phyloP scores from a whole-genome alignment of 1,140 invertebrate species.

The Sitodiplosis mosellana region DNA sequence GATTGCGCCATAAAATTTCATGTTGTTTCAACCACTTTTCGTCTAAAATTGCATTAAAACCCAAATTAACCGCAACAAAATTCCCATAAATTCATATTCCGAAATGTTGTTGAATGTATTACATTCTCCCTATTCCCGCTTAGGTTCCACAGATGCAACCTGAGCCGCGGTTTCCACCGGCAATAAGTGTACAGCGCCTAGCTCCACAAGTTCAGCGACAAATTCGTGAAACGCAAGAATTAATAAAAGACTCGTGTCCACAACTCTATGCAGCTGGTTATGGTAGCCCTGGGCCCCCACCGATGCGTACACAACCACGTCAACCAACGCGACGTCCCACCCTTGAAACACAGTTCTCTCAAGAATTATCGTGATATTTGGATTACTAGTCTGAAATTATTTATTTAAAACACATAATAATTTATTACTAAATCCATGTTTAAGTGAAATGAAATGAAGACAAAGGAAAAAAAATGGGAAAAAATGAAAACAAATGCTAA shows the following conservation, averaged over 20 bases:
- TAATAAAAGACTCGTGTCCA: constrained; percentile 26
- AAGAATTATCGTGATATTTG: constrained; percentile 28
- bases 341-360: constrained; percentile 26
- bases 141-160: neutral
- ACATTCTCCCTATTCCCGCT: no score
- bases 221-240: constrained; percentile 25
- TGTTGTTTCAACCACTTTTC: no score
- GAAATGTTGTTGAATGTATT: no score
- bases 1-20: no score
- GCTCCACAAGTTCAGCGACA: constrained; percentile 24
- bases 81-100: no score
- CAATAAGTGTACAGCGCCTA: constrained; percentile 23
- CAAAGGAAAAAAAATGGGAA: constrained; percentile 4
- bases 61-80: neutral
- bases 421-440: constrained; percentile 12
- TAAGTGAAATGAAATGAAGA: constrained; percentile 12
- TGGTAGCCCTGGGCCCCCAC: constrained; percentile 23
- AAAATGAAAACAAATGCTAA: neutral
- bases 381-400: constrained; percentile 19
- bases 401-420: constrained; percentile 2
- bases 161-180: constrained; percentile 15
- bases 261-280: constrained; percentile 24
- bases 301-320: constrained; percentile 20
- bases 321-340: constrained; percentile 24
- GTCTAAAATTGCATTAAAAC: no score